Conservation (phyloP, 2,113 vertebrate species). For the Okapia johnstoni region DNA sequence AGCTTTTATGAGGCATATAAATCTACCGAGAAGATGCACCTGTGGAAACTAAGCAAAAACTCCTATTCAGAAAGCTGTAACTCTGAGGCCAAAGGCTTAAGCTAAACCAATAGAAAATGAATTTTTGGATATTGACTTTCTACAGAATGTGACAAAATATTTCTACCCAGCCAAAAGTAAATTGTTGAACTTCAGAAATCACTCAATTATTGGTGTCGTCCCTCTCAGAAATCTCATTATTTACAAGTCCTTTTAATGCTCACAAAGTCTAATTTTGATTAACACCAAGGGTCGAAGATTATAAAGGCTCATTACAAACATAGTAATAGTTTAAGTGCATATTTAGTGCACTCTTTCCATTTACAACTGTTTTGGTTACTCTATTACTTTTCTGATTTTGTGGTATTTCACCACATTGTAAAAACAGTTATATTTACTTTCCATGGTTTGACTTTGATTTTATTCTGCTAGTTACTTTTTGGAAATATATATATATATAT, state of each 20-base stretch:
- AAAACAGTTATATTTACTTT: not conserved
- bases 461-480: not conserved
- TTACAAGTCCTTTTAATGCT: slow-evolving; percentile 6
- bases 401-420: not conserved
- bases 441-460: not conserved
- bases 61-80: not conserved
- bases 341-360: not conserved
- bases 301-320: slow-evolving; percentile 5
- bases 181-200: slow-evolving; percentile 22
- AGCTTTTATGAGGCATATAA: slow-evolving; percentile 52
- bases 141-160: not conserved
- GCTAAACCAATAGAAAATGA: not conserved
- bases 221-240: slow-evolving; percentile 45
- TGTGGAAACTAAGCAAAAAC: slow-evolving; percentile 12
- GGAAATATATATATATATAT: not conserved
- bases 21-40: not conserved
- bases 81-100: not conserved
- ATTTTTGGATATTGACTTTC: not conserved
- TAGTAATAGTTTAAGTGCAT: not conserved
- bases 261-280: slow-evolving; percentile 39
- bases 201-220: not conserved
- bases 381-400: not conserved
- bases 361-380: not conserved
- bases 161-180: slow-evolving; percentile 11
- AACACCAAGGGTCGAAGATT: not conserved